Evolutionary conservation across 2,113 vertebrate genomes (phyloP), one percentile per base, ranked within the genome.

Genomic region (Pituophis catenifer): DNA sequence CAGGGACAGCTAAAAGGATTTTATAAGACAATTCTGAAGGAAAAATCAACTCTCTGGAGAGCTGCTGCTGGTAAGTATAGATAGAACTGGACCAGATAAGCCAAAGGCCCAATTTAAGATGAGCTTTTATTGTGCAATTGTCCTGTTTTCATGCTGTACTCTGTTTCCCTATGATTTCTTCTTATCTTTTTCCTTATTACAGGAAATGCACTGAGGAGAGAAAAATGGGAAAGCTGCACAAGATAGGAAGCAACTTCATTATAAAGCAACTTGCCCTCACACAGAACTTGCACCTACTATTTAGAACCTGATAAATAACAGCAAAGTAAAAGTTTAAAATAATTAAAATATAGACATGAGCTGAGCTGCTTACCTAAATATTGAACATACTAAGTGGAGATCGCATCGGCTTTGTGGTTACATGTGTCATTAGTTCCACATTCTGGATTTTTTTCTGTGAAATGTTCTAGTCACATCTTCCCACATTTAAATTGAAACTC

Each of bases 401-500:
- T 88, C 48, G 12, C 65, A 62, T 53, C 58, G 53, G 86, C 48
- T 65, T 65, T 92, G 86, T 88, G 91, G 44, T 92, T 88, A 44
- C 15, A 88, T 88, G n/a, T 65, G 91, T 92, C 58, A 88, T 57
- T 54, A 48, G 59, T 89, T 44, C 91, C 33, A 92, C 62, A 89
- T 75, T 88, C 57, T 92, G 33, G 54, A 90, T n/a, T 52, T 58
- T 53, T 92, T 88, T 38, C 11, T 9, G 58, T 88, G n/a, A 88
- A 88, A 88, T 59, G 62, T 92, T 92, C 91, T 52, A 92, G 91
- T 24, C 58, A 70, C 7, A 70, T 53, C 92, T 65, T 58, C 62
- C 85, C 59, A 65, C 92, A 89, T 48, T 92, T 89, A 92, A 48
- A 81, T 3, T 92, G 62, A 92, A 92, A 81, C 53, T 81, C 3